A percentile compares a stretch with the other conserved stretches of the same genome.
Evolutionary conservation across 2,113 vertebrate genomes (phyloP).

Genomic region (Podarcis cretensis): DNA sequence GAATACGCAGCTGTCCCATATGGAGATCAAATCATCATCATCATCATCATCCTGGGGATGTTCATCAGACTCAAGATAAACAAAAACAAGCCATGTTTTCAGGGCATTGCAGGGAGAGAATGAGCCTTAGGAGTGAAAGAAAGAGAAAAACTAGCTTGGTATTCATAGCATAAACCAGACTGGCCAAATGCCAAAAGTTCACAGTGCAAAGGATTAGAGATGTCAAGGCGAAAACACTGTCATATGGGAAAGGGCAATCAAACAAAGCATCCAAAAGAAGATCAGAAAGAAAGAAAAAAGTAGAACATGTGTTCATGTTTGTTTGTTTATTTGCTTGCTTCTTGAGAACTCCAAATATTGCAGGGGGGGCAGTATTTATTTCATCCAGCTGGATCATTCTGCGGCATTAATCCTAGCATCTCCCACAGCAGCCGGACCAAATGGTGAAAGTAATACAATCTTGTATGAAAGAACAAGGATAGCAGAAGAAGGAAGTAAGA

Average conservation of each 20-base stretch:
- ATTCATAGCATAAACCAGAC: background rate
- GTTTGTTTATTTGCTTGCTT: background rate
- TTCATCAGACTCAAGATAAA: conserved; percentile 26
- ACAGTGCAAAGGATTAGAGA: background rate
- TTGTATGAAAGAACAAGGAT: background rate
- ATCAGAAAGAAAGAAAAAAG: background rate
- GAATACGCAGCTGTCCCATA: background rate
- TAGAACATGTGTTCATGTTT: background rate
- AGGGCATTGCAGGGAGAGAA: conserved; percentile 26
- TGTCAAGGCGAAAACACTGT: background rate
- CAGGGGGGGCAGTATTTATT: conserved; percentile 31
- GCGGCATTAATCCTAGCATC: conserved; percentile 27
- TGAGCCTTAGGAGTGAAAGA: background rate
- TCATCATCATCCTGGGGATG: background rate
- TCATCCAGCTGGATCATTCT: conserved; percentile 35
- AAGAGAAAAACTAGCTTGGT: background rate
- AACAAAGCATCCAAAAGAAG: background rate
- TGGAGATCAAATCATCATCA: background rate
- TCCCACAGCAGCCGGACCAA: conserved; percentile 39
- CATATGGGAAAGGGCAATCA: conserved; percentile 18
- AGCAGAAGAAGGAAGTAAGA: conserved; percentile 17
- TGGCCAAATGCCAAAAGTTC: conserved; percentile 21
- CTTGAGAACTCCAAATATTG: background rate
- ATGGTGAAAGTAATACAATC: conserved; percentile 9
- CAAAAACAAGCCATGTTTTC: conserved; percentile 1